Evolutionary conservation across 2,797 vertebrate genomes (phyloP), one percentile per base, ranked within the genome.

Genomic region (Brachyrhaphis roseni): DNA sequence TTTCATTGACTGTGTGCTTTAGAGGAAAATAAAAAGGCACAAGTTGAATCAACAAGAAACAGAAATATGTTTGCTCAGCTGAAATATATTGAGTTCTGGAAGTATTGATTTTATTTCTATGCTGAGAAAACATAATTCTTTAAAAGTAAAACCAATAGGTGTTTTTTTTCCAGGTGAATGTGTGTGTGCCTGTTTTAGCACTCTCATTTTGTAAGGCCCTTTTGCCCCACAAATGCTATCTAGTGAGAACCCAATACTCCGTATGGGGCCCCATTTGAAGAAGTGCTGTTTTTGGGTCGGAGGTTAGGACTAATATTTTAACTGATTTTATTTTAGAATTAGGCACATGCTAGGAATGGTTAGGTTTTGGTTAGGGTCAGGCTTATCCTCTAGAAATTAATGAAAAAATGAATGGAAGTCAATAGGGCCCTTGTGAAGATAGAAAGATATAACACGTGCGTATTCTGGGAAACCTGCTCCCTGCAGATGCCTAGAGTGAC

Each of bases 401-500:
- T 57, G 1, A 28, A 57, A 57, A 55, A 57, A 28, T 57, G 26
- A 57, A 57, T 57, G 53, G 26, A 57, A 55, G 26, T n/a, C 26
- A 55, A n/a, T n/a, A n/a, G 3, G 10, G 47, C 18, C 47, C 47
- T 51, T 23, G 7, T 20, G 53, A n/a, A 28, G 11, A 28, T 57
- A 28, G 53, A 57, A 57, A 57, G 53, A 13, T 55, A 12, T n/a
- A 55, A n/a, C 10, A 26, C 26, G 8, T 57, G 53, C n/a, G 53
- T 28, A 28, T 28, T 12, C 26, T n/a, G n/a, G 11, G 26, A 39
- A 80, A 80, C 76, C 74, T 71, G 74, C 78, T 89, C 84, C 87
- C 87, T 87, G 82, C 79, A 89, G 90, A 86, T 91, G 82, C 86
- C 90, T 70, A 78, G 81, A 81, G 72, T 72, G 78, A 82, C 51